These are phyloP conservation scores for Corythucha ciliata DNA, from an alignment of 2,888 invertebrate genomes.

Conservation along the genomic window DNA sequence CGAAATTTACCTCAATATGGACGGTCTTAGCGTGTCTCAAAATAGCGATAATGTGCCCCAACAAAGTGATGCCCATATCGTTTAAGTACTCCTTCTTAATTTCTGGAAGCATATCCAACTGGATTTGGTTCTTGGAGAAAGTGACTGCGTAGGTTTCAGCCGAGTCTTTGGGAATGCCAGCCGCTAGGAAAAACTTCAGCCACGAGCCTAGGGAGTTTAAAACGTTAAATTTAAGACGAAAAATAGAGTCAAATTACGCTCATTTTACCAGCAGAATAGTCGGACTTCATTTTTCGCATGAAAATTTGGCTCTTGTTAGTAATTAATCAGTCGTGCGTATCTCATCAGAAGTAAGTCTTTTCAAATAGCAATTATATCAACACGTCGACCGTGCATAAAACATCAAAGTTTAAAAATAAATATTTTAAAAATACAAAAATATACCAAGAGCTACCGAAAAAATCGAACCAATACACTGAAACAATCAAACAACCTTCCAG, in stretches of 20 bases:
- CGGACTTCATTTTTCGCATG: no score
- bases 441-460: no score
- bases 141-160: slow-evolving; percentile 75
- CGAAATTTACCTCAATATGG: slow-evolving; percentile 44
- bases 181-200: slow-evolving; percentile 77
- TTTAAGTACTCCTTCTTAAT: slow-evolving; percentile 76
- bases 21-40: slow-evolving; percentile 53
- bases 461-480: no score
- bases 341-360: no score
- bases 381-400: no score
- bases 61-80: slow-evolving; percentile 73
- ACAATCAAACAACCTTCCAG: no score
- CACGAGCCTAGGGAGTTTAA: slow-evolving; percentile 51
- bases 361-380: no score
- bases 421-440: no score
- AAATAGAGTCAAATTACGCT: not conserved
- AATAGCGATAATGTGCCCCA: slow-evolving; percentile 58
- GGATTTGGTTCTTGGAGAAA: slow-evolving; percentile 78
- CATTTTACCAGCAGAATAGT: no score
- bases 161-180: slow-evolving; percentile 70
- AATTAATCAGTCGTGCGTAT: no score
- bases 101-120: slow-evolving; percentile 75
- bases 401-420: no score
- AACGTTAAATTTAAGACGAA: slow-evolving; percentile 16
- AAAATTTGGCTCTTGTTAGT: no score